Conservation (phyloP, 2,113 vertebrate species). For the Sinocyclocheilus grahami region DNA sequence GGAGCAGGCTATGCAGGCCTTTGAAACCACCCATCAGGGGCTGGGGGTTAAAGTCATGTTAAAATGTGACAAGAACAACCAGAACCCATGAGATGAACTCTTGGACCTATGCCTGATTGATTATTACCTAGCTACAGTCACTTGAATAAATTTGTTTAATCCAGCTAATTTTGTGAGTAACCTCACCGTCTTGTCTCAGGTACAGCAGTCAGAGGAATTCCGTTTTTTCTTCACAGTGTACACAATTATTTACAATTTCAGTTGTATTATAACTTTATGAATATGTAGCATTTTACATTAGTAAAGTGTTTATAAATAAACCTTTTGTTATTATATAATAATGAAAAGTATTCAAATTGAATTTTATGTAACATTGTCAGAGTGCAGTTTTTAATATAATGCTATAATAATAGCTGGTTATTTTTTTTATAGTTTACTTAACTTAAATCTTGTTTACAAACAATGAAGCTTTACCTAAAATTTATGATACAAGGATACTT, state of each 20-base stretch:
- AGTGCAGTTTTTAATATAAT: neutral
- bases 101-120: neutral
- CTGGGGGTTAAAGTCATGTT: constrained; percentile 94
- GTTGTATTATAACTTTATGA: neutral
- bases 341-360: neutral
- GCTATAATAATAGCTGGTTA: neutral
- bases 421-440: neutral
- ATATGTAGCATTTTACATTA: neutral
- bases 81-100: constrained; percentile 77
- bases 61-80: constrained; percentile 89
- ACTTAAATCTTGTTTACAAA: neutral
- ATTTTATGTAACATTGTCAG: neutral
- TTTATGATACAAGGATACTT: neutral
- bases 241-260: neutral
- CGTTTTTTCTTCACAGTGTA: neutral
- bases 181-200: too few relatives aligned
- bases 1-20: constrained; percentile 89
- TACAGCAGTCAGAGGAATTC: neutral
- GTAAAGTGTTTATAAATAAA: neutral
- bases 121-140: neutral
- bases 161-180: neutral
- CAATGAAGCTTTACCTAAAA: neutral
- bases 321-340: neutral
- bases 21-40: constrained; percentile 86
- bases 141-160: neutral